Evolutionary conservation across 2,113 vertebrate genomes (phyloP), one percentile per base, ranked within the genome.

Genomic region (Gallinago jamesoni): DNA sequence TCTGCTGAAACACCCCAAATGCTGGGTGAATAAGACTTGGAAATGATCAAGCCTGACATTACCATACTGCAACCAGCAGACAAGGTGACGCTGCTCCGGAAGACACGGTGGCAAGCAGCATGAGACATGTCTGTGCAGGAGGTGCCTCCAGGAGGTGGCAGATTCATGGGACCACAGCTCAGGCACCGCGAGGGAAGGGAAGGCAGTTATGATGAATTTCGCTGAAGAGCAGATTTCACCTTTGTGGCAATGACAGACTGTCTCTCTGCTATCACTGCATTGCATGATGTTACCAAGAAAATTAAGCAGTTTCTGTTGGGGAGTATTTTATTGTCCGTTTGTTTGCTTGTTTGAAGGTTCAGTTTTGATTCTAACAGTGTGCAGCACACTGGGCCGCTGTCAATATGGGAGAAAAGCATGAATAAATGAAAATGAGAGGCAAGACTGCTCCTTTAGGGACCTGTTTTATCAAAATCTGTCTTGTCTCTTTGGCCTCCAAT

Each of bases 191-290:
- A 74, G 60, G 62, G 78, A 48, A 79, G n/a, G 52, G 52, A 28
- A 45, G 45, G 45, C 37, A 37, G 35, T 31, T 27, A 4, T 2
- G 84, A 47, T 13, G 62, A 24, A 43, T 89, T 87, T 56, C 60
- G 30, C 18, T 52, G 2, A 74, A 35, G 50, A 50, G 67, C 4
- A 4, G 43, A 56, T 62, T 59, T 79, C 39, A 39, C 35, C 43
- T 33, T 31, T 0, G 1, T 41, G 52, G 76, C 69, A 60, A 7
- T 22, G 73, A 91, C 37, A 41, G 68, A 6, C 64, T 4, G 6
- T 8, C 45, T 69, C 47, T 35, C 50, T 30, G 52, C 35, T 43
- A 10, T 13, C 0, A 0, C 75, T 67, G 59, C n/a, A 3, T 7
- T 10, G 13, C 0, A 2, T 31, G 43, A 0, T 2, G 25, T 43